Percentiles rank a stretch among this genome's conserved stretches.
These are phyloP conservation scores for Phalanger gymnotis DNA, from an alignment of 2,797 vertebrate genomes.

Conservation along the genomic window DNA sequence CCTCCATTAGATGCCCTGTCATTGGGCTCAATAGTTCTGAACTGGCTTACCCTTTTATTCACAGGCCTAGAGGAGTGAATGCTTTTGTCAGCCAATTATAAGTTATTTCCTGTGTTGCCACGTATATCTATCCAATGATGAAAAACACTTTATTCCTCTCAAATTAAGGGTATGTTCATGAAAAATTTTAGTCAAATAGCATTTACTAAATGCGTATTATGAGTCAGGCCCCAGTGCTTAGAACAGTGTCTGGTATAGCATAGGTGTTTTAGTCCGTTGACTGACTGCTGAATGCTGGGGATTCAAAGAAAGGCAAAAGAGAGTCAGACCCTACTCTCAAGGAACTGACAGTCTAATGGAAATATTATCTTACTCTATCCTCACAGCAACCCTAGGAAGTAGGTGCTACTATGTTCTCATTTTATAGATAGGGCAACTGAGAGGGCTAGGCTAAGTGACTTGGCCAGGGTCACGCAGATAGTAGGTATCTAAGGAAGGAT, in stretches of 20 bases:
- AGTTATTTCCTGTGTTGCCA: not conserved
- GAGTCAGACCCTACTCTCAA: not conserved
- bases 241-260: not conserved
- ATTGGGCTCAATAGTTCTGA: not conserved
- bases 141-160: not conserved
- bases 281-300: not conserved
- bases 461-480: not conserved
- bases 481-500: not conserved
- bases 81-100: not conserved
- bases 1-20: not conserved
- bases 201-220: not conserved
- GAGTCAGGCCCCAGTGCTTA: not conserved
- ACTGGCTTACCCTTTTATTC: not conserved
- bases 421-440: not conserved
- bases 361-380: not conserved
- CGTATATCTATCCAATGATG: not conserved
- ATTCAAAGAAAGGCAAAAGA: not conserved
- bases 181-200: not conserved
- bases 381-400: not conserved
- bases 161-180: not conserved
- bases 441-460: not conserved
- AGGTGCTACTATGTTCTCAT: not conserved
- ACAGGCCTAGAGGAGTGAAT: not conserved
- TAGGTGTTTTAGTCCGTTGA: not conserved
- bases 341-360: not conserved